phyloP scores from a whole-genome alignment of 92 coral and sea anemone genomes.

The Paramuricea clavata region DNA sequence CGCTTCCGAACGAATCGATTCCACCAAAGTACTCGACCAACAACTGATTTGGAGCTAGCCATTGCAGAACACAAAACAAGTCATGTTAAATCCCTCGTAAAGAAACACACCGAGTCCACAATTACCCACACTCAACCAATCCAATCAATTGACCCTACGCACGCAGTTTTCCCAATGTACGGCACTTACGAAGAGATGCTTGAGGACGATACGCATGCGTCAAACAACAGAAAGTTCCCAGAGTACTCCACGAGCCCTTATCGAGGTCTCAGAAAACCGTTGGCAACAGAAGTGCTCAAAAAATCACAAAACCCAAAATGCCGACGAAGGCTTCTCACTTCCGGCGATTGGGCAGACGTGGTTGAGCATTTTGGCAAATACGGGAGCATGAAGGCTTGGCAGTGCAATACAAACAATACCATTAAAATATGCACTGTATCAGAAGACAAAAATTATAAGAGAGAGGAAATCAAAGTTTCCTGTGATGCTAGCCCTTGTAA shows the following conservation, averaged over 20 bases:
- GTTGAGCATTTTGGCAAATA: not conserved
- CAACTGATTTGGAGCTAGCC: not conserved
- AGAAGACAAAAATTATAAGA: not conserved
- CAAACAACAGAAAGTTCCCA: slow-evolving; percentile 51
- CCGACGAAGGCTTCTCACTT: not conserved
- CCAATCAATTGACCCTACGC: not conserved
- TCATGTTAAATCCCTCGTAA: not conserved
- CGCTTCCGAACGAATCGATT: not conserved
- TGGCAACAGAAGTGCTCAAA: not conserved
- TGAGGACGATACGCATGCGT: not conserved
- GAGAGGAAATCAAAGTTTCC: not conserved
- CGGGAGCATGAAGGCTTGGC: not conserved
- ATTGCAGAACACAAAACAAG: not conserved
- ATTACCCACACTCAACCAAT: not conserved
- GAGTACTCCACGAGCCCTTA: slow-evolving; percentile 51
- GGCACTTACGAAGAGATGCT: slow-evolving; percentile 1
- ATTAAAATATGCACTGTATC: slow-evolving; percentile 7
- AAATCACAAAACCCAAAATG: not conserved
- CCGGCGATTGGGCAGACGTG: not conserved
- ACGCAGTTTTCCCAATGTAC: not conserved
- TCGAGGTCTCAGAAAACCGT: slow-evolving; percentile 53
- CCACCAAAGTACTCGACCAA: not conserved
- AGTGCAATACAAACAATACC: not conserved
- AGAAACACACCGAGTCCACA: not conserved
- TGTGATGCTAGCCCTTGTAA: not conserved